Evolutionary conservation across 2,113 vertebrate genomes (phyloP), one percentile per base, ranked within the genome.

Genomic region (western clawed frog (Xenopus tropicalis)): DNA sequence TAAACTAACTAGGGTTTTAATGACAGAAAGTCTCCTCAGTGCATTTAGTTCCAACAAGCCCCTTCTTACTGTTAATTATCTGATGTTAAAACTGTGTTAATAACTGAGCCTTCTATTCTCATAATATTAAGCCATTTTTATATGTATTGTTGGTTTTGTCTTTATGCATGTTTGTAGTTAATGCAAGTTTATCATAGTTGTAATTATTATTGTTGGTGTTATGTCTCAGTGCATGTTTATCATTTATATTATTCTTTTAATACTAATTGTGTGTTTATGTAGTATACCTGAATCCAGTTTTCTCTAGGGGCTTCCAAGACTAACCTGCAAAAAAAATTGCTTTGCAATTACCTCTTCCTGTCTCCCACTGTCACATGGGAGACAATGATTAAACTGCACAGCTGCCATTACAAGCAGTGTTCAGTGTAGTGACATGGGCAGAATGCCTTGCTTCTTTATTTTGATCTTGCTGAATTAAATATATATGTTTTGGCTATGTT

Each of bases 331-430:
- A n/a, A 72, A 42, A 63, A 57, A 57, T 14, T 67, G 16, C 59
- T 44, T 44, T 69, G 59, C 46, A 76, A 76, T 76, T 69, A 69
- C 58, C 22, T 22, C 57, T 74, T 65, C 63, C 58, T 74, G 72
- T 61, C 56, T 67, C 67, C 72, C 44, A 37, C 59, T 74, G 65
- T 62, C 43, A 74, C 71, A 68, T 22, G 65, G 61, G 65, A 61
- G 42, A 59, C 19, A 52, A 22, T 74, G 65, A 74, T 68, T 68
- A 68, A 68, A 74, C 43, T 52, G 24, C 66, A 69, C 25, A 44
- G 66, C 57, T 51, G 66, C 61, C 44, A 43, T 20, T 63, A 61
- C 48, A 69, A 13, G 42, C 24, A 21, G 24, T 25, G 17, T 11
- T 54, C 14, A 19, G n/a, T 21, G 58, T 56, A 67, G 24, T 76